Evolutionary conservation across 23 tunicate species (phyloP).

Genomic region (Styela plicata): DNA sequence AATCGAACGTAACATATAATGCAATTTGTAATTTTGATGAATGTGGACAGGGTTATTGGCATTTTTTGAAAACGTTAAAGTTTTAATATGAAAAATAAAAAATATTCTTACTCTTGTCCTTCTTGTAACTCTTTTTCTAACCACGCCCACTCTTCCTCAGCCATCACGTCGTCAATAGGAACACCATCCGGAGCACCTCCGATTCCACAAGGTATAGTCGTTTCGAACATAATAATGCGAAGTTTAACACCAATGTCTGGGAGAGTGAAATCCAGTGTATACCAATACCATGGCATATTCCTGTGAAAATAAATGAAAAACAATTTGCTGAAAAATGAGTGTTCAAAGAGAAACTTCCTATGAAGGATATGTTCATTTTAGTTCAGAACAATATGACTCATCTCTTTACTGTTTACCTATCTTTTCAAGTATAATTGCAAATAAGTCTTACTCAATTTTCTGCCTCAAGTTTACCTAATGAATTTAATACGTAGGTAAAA

Average conservation of each 20-base stretch:
- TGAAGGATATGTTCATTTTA: too few relatives aligned
- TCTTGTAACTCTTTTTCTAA: constrained; percentile 45
- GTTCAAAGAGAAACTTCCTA: too few relatives aligned
- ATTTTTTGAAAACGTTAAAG: neutral
- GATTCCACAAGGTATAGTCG: constrained; percentile 54
- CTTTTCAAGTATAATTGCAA: too few relatives aligned
- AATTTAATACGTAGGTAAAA: too few relatives aligned
- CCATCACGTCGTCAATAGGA: constrained; percentile 49
- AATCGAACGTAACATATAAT: too few relatives aligned
- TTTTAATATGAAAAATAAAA: too few relatives aligned
- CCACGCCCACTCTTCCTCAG: constrained; percentile 71
- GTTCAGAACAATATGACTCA: too few relatives aligned
- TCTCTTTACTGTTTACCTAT: too few relatives aligned
- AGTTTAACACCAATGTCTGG: constrained; percentile 16
- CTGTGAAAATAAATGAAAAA: constrained; percentile 13
- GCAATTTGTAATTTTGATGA: too few relatives aligned
- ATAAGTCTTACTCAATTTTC: too few relatives aligned
- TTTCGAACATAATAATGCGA: constrained; percentile 71
- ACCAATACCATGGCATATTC: constrained; percentile 69
- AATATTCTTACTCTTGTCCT: constrained; percentile 37
- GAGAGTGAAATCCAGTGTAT: constrained; percentile 41
- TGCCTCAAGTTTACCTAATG: too few relatives aligned
- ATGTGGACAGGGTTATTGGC: neutral
- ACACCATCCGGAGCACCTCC: constrained; percentile 30
- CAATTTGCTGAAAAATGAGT: too few relatives aligned